Evolutionary conservation across 53 echinoderm and acorn worm species (phyloP).

Genomic region (Temnopleurus reevesii): DNA sequence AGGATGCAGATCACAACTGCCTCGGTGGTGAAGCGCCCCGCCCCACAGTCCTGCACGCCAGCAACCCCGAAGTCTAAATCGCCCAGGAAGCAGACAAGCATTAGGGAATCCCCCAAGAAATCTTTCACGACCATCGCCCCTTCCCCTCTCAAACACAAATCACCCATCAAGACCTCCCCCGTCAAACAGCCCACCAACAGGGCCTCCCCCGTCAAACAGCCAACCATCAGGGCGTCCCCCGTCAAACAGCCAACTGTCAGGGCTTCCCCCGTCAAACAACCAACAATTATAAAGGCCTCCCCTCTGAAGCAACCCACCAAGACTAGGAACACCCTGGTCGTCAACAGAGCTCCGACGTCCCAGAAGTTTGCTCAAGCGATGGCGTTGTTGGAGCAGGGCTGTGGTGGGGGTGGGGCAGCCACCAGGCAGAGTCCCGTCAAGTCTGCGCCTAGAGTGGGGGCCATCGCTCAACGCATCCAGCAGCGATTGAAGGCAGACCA

Average conservation of each 20-base stretch:
- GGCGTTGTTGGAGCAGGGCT: conserved; percentile 59
- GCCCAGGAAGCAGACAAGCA: conserved; percentile 6
- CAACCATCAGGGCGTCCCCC: neutral
- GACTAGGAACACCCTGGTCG: neutral
- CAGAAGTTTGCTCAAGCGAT: conserved; percentile 40
- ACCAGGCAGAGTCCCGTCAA: conserved; percentile 55
- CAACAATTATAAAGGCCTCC: conserved; percentile 28
- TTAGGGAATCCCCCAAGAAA: conserved; percentile 39
- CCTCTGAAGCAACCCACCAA: conserved; percentile 40
- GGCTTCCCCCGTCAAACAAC: conserved; percentile 26
- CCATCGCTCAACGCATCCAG: conserved; percentile 90
- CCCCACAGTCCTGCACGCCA: conserved; percentile 55
- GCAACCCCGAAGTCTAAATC: conserved; percentile 26
- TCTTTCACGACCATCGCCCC: neutral
- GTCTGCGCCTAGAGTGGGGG: conserved; percentile 76
- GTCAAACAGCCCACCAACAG: conserved; percentile 52
- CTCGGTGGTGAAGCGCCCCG: conserved; percentile 40
- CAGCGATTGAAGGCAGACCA: conserved; percentile 81
- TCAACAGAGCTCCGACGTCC: conserved; percentile 12
- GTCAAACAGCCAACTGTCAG: conserved; percentile 17
- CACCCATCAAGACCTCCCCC: conserved; percentile 53
- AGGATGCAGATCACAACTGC: neutral
- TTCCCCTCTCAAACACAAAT: conserved; percentile 2
- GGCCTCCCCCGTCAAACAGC: conserved; percentile 40
- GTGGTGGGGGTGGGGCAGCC: conserved; percentile 50